phyloP scores from a whole-genome alignment of 2,888 invertebrate species.

The Agrotis clavis region DNA sequence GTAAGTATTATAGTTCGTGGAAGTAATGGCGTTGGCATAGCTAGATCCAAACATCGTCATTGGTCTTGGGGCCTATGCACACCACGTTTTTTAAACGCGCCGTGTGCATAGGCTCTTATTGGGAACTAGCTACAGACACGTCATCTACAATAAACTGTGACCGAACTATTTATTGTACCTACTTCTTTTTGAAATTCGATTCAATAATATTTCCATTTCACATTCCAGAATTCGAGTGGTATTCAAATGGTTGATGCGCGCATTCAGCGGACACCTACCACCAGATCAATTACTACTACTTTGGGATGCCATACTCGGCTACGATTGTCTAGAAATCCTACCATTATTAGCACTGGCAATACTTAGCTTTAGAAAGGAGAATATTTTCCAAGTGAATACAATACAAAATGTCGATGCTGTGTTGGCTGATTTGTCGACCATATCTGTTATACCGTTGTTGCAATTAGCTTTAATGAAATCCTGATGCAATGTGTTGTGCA shows the following conservation, averaged over 20 bases:
- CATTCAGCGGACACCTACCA: slow-evolving; percentile 98
- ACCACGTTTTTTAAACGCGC: too few species aligned
- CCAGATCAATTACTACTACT: slow-evolving; percentile 97
- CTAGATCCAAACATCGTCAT: too few species aligned
- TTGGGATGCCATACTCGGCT: slow-evolving; percentile 98
- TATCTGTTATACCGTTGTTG: slow-evolving; percentile 96
- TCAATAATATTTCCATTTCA: slow-evolving; percentile 7
- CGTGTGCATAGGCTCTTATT: too few species aligned
- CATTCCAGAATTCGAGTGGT: slow-evolving; percentile 95
- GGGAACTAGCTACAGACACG: too few species aligned
- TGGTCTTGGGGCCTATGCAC: too few species aligned
- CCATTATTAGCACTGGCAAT: slow-evolving; percentile 96
- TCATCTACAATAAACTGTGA: too few species aligned
- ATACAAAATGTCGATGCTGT: slow-evolving; percentile 96
- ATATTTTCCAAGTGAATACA: slow-evolving; percentile 94
- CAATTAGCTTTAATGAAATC: slow-evolving; percentile 94
- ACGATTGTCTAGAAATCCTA: slow-evolving; percentile 97
- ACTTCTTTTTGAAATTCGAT: not conserved
- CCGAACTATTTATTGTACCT: too few species aligned
- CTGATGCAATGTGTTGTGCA: slow-evolving; percentile 63
- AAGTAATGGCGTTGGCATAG: too few species aligned
- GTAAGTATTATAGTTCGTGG: slow-evolving; percentile 90
- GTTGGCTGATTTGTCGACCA: slow-evolving; percentile 96
- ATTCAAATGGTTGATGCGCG: slow-evolving; percentile 99
- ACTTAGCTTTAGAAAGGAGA: slow-evolving; percentile 96